Evolutionary conservation across 1,140 invertebrate genomes (phyloP).

Genomic region (Cydia pomonella): DNA sequence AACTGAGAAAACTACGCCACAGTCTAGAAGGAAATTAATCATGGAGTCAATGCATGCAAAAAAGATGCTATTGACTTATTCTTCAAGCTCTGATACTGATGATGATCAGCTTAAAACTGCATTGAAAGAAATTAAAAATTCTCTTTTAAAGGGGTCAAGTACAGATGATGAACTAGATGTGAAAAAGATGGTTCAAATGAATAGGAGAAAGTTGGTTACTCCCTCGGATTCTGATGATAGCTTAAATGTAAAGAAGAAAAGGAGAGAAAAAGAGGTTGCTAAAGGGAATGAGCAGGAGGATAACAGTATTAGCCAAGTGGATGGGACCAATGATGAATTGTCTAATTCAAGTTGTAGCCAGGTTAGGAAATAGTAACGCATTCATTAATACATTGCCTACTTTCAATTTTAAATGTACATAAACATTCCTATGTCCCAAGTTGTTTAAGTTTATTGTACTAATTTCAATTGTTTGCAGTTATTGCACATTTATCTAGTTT

Average conservation of each 20-base stretch:
- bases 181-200: not conserved
- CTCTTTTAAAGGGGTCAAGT: constrained; percentile 47
- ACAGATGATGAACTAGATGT: constrained; percentile 42
- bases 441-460: not conserved
- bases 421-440: constrained; percentile 5
- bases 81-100: constrained; percentile 69
- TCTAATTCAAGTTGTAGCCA: constrained; percentile 50
- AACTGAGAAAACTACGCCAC: constrained; percentile 40
- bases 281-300: constrained; percentile 13
- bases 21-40: constrained; percentile 58
- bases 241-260: constrained; percentile 35
- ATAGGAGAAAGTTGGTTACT: constrained; percentile 21
- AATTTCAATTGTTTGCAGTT: not conserved
- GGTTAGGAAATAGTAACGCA: constrained; percentile 49
- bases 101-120: constrained; percentile 58
- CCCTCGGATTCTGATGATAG: constrained; percentile 32
- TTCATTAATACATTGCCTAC: constrained; percentile 19
- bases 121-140: constrained; percentile 58
- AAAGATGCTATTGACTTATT: constrained; percentile 63
- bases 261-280: constrained; percentile 16
- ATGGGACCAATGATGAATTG: constrained; percentile 37
- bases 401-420: constrained; percentile 6
- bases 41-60: constrained; percentile 67
- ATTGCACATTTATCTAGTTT: constrained; percentile 2
- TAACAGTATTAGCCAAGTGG: constrained; percentile 31